Conservation (phyloP, 1,140 invertebrate species). For the Leptinotarsa defecta region DNA sequence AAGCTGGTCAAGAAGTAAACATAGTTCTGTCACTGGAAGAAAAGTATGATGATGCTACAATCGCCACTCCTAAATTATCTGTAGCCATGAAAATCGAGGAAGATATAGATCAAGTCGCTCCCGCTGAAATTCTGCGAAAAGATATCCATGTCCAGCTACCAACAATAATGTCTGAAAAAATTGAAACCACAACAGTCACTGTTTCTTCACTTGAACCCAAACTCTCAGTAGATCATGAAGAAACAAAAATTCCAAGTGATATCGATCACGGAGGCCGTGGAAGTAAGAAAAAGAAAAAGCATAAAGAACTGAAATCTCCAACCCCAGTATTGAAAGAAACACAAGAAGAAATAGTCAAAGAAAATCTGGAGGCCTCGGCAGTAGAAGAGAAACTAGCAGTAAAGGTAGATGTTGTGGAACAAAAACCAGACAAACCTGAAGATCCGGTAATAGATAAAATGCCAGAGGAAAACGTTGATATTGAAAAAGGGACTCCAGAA, state of each 20-base stretch:
- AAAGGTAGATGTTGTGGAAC: slow-evolving; percentile 39
- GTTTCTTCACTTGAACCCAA: slow-evolving; percentile 49
- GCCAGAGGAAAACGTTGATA: background rate
- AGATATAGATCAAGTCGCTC: slow-evolving; percentile 16
- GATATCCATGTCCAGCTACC: slow-evolving; percentile 49
- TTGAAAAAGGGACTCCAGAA: slow-evolving; percentile 23
- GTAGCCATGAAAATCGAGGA: slow-evolving; percentile 48
- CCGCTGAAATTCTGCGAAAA: slow-evolving; percentile 41
- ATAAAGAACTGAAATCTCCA: slow-evolving; percentile 46
- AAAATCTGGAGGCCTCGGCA: slow-evolving; percentile 43
- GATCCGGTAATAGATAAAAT: background rate
- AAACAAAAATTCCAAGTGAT: slow-evolving; percentile 55
- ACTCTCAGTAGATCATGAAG: slow-evolving; percentile 49
- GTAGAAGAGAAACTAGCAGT: background rate
- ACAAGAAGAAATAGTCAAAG: background rate
- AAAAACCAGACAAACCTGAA: slow-evolving; percentile 1
- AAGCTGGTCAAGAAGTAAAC: slow-evolving; percentile 47
- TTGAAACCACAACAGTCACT: slow-evolving; percentile 27
- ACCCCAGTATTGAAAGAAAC: slow-evolving; percentile 34
- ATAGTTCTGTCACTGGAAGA: slow-evolving; percentile 53
- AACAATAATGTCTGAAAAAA: slow-evolving; percentile 27
- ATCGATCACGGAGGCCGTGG: slow-evolving; percentile 55
- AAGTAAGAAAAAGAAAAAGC: slow-evolving; percentile 61
- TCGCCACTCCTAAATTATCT: slow-evolving; percentile 45
- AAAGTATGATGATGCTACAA: slow-evolving; percentile 41